Conservation (phyloP, 2,888 invertebrate species). For the Drosophila mercatorum region DNA sequence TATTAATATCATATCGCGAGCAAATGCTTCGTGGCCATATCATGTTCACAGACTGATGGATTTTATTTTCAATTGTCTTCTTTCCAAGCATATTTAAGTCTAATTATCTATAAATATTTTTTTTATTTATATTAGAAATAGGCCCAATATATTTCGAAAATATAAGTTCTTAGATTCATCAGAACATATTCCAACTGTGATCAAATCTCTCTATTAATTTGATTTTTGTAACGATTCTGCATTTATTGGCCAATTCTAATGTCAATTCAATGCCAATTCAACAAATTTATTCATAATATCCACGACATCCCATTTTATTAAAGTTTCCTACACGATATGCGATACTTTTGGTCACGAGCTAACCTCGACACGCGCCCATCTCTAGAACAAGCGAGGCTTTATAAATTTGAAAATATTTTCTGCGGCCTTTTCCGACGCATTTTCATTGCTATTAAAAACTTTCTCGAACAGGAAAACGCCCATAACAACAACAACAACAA, state of each 20-base stretch:
- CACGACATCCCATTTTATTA: too few relatives aligned
- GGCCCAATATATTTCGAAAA: too few relatives aligned
- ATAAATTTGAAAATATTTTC: conserved; percentile 70
- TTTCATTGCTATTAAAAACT: conserved; percentile 77
- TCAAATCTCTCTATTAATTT: too few relatives aligned
- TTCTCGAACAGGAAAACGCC: conserved; percentile 57
- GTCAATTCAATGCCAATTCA: neutral
- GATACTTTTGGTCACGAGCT: neutral
- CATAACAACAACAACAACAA: conserved; percentile 24
- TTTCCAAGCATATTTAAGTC: too few relatives aligned
- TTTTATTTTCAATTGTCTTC: neutral
- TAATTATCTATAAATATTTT: too few relatives aligned
- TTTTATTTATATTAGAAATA: too few relatives aligned
- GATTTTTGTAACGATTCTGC: neutral
- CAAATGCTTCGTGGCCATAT: neutral
- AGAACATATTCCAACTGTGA: too few relatives aligned
- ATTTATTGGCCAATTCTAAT: neutral
- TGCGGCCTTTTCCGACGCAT: conserved; percentile 54
- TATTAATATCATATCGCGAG: neutral
- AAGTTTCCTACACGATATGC: neutral
- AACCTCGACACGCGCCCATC: neutral
- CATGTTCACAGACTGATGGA: neutral
- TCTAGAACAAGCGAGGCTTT: conserved; percentile 34
- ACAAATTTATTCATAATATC: neutral
- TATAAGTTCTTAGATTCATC: too few relatives aligned